Percentiles rank a stretch among this genome's conserved stretches.
These are phyloP conservation scores for Spodoptera frugiperda DNA, from an alignment of 1,140 invertebrate species.

Conservation along the genomic window DNA sequence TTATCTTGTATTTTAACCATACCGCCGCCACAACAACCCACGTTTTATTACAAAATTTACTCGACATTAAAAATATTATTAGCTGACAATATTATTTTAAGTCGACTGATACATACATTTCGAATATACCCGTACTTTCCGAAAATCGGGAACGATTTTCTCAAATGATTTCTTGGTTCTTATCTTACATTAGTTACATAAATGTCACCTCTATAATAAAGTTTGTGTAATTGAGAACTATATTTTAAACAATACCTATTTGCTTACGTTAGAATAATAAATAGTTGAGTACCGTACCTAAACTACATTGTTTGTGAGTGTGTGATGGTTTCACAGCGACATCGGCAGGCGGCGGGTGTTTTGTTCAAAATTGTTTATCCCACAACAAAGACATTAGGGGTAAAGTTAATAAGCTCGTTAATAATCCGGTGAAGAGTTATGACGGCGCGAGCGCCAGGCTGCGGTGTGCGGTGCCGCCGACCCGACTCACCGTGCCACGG, in stretches of 20 bases:
- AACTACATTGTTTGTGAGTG: not conserved
- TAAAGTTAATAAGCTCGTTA: slow-evolving; percentile 42
- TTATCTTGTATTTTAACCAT: slow-evolving; percentile 71
- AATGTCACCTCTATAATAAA: no score
- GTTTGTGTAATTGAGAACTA: no score
- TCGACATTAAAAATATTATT: slow-evolving; percentile 13
- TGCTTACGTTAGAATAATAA: no score
- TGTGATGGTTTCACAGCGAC: not conserved
- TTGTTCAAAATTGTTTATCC: slow-evolving; percentile 19
- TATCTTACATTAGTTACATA: no score
- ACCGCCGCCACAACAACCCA: slow-evolving; percentile 13
- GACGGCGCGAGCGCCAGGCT: slow-evolving; percentile 21
- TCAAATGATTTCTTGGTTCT: not conserved
- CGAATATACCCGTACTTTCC: no score
- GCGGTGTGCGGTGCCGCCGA: slow-evolving; percentile 40
- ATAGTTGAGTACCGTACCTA: no score
- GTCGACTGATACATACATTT: not conserved
- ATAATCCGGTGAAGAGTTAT: slow-evolving; percentile 45
- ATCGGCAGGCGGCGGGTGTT: not conserved
- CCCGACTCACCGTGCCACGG: not conserved
- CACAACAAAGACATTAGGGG: slow-evolving; percentile 42
- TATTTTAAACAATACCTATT: no score
- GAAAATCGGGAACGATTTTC: no score
- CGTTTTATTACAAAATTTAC: slow-evolving; percentile 10
- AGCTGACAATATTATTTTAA: not conserved